These are phyloP conservation scores for Anguilla japonica DNA, from an alignment of 2,113 vertebrate genomes.

Conservation along the genomic window DNA sequence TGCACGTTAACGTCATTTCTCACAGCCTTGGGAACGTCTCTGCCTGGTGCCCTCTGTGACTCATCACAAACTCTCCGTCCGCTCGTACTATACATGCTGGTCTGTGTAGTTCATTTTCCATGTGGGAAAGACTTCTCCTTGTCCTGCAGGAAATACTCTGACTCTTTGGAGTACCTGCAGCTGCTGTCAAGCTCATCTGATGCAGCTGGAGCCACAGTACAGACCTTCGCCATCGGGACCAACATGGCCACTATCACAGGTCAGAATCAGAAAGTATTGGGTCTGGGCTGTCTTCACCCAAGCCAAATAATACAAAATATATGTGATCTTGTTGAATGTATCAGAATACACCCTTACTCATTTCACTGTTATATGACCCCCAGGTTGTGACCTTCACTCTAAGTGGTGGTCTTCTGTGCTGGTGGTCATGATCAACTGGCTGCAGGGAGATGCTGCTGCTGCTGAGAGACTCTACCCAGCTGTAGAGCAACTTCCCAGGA, in stretches of 20 bases:
- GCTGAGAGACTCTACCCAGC: conserved; percentile 86
- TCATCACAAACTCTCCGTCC: not conserved
- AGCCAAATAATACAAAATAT: not conserved
- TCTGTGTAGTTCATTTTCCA: not conserved
- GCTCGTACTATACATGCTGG: not conserved
- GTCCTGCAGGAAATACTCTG: conserved; percentile 77
- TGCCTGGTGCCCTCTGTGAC: not conserved
- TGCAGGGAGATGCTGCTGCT: conserved; percentile 83
- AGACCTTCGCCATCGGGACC: conserved; percentile 79
- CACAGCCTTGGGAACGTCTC: not conserved
- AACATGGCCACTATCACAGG: conserved; percentile 79
- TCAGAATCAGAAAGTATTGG: conserved; percentile 50
- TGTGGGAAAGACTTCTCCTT: not conserved
- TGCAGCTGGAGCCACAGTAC: conserved; percentile 67
- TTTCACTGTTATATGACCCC: conserved; percentile 12
- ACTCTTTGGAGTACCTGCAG: conserved; percentile 90
- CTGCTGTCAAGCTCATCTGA: conserved; percentile 86
- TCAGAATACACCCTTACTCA: not conserved
- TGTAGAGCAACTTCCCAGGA: conserved; percentile 83
- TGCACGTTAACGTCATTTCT: not conserved
- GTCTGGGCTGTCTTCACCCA: not conserved
- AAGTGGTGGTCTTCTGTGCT: conserved; percentile 94
- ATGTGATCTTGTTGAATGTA: not conserved
- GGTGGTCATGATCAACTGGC: conserved; percentile 87
- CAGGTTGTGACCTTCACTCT: conserved; percentile 88